These are phyloP conservation scores for Melanotaenia parkinsoni DNA, from an alignment of 2,797 vertebrate genomes.

Conservation along the genomic window DNA sequence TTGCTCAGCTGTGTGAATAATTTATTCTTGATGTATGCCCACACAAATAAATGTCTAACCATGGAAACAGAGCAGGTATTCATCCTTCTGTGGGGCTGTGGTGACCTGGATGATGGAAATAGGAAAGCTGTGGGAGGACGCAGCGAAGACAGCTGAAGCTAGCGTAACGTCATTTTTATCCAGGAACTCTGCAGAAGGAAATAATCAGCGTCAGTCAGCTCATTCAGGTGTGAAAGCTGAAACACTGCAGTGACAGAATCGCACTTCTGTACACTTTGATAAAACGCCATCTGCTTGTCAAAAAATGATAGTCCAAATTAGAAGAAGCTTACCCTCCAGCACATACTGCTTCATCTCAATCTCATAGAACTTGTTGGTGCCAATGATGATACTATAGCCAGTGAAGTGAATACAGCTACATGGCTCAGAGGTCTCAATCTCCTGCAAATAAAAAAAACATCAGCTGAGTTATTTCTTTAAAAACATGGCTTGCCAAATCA, in stretches of 20 bases:
- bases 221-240: constrained; percentile 17
- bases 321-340: constrained; percentile 86
- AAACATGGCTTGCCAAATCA: background rate
- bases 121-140: constrained; percentile 97
- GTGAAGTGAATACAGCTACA: constrained; percentile 99
- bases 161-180: constrained; percentile 97
- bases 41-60: constrained; percentile 76
- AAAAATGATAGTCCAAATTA: constrained; percentile 4
- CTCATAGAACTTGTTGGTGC: constrained; percentile 99
- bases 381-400: constrained; percentile 96
- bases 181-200: constrained; percentile 89
- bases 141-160: constrained; percentile 94
- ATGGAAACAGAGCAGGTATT: constrained; percentile 98
- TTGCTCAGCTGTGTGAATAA: background rate
- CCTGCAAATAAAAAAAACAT: constrained; percentile 77
- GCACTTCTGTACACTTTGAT: constrained; percentile 9
- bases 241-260: constrained; percentile 9
- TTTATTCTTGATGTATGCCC: background rate
- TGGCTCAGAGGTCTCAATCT: constrained; percentile 98
- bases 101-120: constrained; percentile 98
- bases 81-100: constrained; percentile 91
- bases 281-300: constrained; percentile 18
- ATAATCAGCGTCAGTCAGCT: constrained; percentile 10
- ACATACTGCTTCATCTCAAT: constrained; percentile 99
- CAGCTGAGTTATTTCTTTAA: background rate